Percentiles rank a stretch among this genome's conserved stretches.
phyloP scores from a whole-genome alignment of 2,888 invertebrate genomes.

The Priocnemis perturbator region DNA sequence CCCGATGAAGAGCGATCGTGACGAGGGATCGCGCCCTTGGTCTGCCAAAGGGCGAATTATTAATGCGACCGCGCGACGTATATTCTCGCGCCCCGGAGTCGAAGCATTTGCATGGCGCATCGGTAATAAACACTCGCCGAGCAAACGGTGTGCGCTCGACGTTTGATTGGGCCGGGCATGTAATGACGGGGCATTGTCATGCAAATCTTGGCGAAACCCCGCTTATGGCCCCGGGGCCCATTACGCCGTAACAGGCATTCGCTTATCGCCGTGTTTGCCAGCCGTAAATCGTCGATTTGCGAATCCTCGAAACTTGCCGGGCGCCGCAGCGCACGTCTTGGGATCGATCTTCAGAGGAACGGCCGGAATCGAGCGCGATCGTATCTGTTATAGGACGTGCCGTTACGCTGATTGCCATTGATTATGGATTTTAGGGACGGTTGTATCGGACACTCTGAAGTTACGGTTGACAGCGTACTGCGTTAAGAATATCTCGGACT shows the following conservation, averaged over 20 bases:
- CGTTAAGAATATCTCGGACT: too few relatives aligned
- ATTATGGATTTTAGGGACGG: too few relatives aligned
- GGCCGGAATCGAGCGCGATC: neutral
- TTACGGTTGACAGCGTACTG: too few relatives aligned
- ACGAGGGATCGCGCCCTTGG: conserved; percentile 2
- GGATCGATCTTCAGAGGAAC: conserved; percentile 9
- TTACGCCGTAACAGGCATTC: conserved; percentile 55
- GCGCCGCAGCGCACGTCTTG: conserved; percentile 30
- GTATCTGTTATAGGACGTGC: too few relatives aligned
- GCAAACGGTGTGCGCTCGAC: conserved; percentile 68
- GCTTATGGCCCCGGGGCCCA: conserved; percentile 62
- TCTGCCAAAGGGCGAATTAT: conserved; percentile 49
- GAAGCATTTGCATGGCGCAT: conserved; percentile 52
- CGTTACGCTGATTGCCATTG: too few relatives aligned
- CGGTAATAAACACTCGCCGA: conserved; percentile 66
- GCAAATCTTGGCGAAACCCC: conserved; percentile 67
- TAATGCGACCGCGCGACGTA: conserved; percentile 40
- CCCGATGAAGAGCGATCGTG: neutral
- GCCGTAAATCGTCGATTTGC: conserved; percentile 59
- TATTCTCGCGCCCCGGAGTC: conserved; percentile 21
- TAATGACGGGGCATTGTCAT: conserved; percentile 73
- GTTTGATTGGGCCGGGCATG: conserved; percentile 71
- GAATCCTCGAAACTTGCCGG: conserved; percentile 45
- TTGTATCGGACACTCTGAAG: neutral
- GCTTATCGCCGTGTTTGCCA: conserved; percentile 56